phyloP scores from a whole-genome alignment of 2,113 vertebrate genomes.

The rabbit (Oryctolagus cuniculus) region mOryCun1.1 NC_091433.1:97398001-97398500 shows the following conservation, averaged over 20 bases:
- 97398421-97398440: background rate
- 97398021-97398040: constrained; percentile 18
- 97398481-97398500: background rate
- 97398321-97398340: background rate
- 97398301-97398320: background rate
- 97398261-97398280: background rate
- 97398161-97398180: background rate
- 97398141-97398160: background rate
- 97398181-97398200: constrained; percentile 14
- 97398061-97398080: background rate
- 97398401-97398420: background rate
- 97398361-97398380: background rate
- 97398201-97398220: background rate
- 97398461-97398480: no score
- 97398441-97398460: background rate
- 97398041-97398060: background rate
- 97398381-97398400: fast-evolving
- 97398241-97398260: background rate
- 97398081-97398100: constrained; percentile 4
- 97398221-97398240: background rate
- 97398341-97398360: no score
- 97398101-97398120: background rate
- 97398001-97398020: constrained; percentile 46
- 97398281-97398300: background rate
- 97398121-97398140: background rate